Evolutionary conservation across 1,140 invertebrate species (phyloP).

Genomic region (Drosophila tropicalis): DNA sequence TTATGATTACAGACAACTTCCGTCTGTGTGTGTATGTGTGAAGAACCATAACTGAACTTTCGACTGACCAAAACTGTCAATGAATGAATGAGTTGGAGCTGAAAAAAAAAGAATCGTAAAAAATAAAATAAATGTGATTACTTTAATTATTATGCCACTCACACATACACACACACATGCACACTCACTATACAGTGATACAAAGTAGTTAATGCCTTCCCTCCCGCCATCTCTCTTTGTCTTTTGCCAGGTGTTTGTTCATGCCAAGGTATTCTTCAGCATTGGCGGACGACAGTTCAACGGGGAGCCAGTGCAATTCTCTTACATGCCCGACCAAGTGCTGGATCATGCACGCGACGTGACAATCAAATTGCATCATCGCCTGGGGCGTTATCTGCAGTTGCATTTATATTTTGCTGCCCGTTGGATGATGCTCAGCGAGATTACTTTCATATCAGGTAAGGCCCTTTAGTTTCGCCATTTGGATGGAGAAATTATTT

Average conservation of each 20-base stretch:
- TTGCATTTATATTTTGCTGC: slow-evolving; percentile 93
- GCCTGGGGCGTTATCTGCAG: slow-evolving; percentile 90
- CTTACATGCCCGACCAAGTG: slow-evolving; percentile 91
- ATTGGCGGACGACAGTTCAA: slow-evolving; percentile 89
- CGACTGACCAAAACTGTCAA: slow-evolving; percentile 49
- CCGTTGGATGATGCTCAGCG: slow-evolving; percentile 94
- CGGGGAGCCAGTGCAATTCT: slow-evolving; percentile 84
- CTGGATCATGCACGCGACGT: slow-evolving; percentile 93
- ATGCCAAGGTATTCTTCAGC: slow-evolving; percentile 90
- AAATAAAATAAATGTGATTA: slow-evolving; percentile 44
- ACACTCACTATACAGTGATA: slow-evolving; percentile 11
- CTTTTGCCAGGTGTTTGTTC: slow-evolving; percentile 87
- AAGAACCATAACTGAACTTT: slow-evolving; percentile 39
- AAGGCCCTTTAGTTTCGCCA: slow-evolving; percentile 66
- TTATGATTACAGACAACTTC: slow-evolving; percentile 42
- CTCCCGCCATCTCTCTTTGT: slow-evolving; percentile 1
- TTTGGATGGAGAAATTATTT: slow-evolving; percentile 57
- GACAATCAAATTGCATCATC: slow-evolving; percentile 91
- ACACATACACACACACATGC: slow-evolving; percentile 21
- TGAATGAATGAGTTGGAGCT: slow-evolving; percentile 8
- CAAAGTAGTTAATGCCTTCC: slow-evolving; percentile 36
- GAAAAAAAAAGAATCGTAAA: not conserved
- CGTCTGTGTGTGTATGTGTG: slow-evolving; percentile 22
- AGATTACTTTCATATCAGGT: slow-evolving; percentile 92
- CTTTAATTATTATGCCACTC: slow-evolving; percentile 73